phyloP scores from a whole-genome alignment of 1,140 invertebrate species.

The Steinernema feltiae region DNA sequence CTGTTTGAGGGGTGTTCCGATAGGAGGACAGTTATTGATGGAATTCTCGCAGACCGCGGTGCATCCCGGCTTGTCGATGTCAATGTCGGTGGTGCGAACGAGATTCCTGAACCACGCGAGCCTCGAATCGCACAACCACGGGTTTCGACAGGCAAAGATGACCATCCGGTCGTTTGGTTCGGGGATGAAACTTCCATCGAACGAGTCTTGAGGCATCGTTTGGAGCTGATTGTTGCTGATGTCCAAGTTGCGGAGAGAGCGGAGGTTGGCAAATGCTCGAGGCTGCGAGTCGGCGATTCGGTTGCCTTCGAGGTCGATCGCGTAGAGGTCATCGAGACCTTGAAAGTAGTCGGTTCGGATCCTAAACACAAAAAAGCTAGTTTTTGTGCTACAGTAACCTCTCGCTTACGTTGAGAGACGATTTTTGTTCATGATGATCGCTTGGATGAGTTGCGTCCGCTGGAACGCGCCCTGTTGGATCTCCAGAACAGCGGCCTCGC shows the following conservation, averaged over 20 bases:
- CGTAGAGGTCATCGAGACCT: constrained; percentile 54
- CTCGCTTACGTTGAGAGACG: constrained; percentile 52
- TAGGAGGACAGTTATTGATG: constrained; percentile 50
- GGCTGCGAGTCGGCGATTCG: constrained; percentile 51
- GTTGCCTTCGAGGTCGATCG: constrained; percentile 57
- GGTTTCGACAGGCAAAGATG: constrained; percentile 58
- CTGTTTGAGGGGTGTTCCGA: constrained; percentile 46
- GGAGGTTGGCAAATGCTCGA: constrained; percentile 54
- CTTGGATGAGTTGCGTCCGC: constrained; percentile 53
- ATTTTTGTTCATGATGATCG: constrained; percentile 57
- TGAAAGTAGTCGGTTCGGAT: constrained; percentile 54
- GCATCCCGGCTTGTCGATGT: constrained; percentile 58
- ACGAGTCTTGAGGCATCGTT: constrained; percentile 53
- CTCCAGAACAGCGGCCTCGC: constrained; percentile 50
- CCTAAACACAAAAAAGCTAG: constrained; percentile 16
- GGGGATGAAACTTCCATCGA: constrained; percentile 49
- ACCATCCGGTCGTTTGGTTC: constrained; percentile 54
- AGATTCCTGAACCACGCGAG: constrained; percentile 57
- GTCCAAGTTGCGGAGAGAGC: constrained; percentile 51
- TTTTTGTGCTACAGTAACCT: too few relatives aligned
- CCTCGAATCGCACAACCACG: constrained; percentile 51
- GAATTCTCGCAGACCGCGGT: constrained; percentile 45
- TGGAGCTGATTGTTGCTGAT: constrained; percentile 58
- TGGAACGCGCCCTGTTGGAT: constrained; percentile 57
- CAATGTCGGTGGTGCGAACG: constrained; percentile 48